Percentiles rank a stretch among this genome's conserved stretches.
Evolutionary conservation across 2,888 invertebrate genomes (phyloP).

Genomic region (Agonopterix heracliana): DNA sequence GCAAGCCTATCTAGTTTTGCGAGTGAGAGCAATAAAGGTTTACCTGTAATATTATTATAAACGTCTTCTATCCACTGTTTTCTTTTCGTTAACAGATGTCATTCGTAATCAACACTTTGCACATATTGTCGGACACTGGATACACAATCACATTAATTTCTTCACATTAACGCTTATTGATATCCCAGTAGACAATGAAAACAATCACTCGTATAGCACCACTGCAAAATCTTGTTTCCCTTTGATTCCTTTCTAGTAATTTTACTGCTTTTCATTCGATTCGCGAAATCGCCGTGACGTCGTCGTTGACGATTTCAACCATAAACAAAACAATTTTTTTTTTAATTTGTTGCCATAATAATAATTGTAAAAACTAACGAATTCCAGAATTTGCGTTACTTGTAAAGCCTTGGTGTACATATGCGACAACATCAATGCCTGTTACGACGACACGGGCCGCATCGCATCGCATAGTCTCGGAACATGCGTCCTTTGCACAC

Average conservation of each 20-base stretch:
- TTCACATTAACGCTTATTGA: slow-evolving; percentile 36
- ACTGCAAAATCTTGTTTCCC: slow-evolving; percentile 33
- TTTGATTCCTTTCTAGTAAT: slow-evolving; percentile 34
- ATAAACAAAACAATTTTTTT: slow-evolving; percentile 9
- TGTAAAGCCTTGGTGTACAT: too few relatives aligned
- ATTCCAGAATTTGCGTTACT: too few relatives aligned
- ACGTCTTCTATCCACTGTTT: slow-evolving; percentile 45
- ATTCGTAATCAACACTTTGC: slow-evolving; percentile 68
- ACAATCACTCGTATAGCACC: slow-evolving; percentile 32
- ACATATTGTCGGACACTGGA: slow-evolving; percentile 56
- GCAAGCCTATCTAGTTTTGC: neutral
- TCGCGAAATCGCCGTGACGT: slow-evolving; percentile 28
- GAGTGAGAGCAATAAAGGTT: neutral
- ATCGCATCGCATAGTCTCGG: too few relatives aligned
- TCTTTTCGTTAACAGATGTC: slow-evolving; percentile 68
- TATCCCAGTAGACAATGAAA: slow-evolving; percentile 27
- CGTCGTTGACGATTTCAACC: slow-evolving; percentile 17
- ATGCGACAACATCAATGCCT: too few relatives aligned
- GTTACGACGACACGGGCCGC: too few relatives aligned
- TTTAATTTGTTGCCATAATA: neutral
- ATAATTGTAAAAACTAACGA: neutral
- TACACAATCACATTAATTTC: slow-evolving; percentile 49
- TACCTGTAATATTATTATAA: slow-evolving; percentile 12
- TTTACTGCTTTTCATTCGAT: slow-evolving; percentile 24
- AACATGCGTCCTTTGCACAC: too few relatives aligned